A percentile compares a stretch with the other conserved stretches of the same genome.
phyloP scores from a whole-genome alignment of 2,113 vertebrate species.

The Corythoichthys intestinalis region DNA sequence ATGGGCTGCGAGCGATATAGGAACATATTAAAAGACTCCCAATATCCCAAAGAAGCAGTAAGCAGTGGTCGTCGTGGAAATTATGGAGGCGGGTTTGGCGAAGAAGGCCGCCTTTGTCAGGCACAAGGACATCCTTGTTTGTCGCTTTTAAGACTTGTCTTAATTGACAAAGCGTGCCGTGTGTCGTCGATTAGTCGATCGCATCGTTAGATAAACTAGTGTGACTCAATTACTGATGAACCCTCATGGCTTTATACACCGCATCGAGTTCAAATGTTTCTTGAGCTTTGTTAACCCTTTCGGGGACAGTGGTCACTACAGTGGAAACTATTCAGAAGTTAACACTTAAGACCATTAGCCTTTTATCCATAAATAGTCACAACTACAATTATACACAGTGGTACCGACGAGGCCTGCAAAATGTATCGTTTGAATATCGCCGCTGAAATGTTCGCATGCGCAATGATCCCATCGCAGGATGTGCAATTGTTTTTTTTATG shows the following conservation, averaged over 20 bases:
- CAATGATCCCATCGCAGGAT: too few species aligned
- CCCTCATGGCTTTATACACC: background rate
- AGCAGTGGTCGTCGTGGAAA: conserved; percentile 49
- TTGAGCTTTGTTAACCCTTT: background rate
- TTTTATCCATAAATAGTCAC: too few species aligned
- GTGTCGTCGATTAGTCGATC: conserved; percentile 11
- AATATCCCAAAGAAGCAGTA: conserved; percentile 21
- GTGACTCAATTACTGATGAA: background rate
- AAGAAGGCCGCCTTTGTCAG: conserved; percentile 54
- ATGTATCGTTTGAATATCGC: too few species aligned
- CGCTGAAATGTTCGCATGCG: too few species aligned
- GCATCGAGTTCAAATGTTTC: background rate
- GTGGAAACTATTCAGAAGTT: too few species aligned
- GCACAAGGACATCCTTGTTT: conserved; percentile 53
- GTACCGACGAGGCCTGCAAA: too few species aligned
- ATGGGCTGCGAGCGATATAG: background rate
- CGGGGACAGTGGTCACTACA: too few species aligned
- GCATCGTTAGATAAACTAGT: conserved; percentile 43
- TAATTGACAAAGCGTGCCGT: background rate
- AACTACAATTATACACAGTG: too few species aligned
- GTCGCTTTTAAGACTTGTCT: conserved; percentile 8
- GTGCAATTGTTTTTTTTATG: too few species aligned
- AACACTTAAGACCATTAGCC: background rate
- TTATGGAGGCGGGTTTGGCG: conserved; percentile 25
- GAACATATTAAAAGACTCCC: conserved; percentile 26